Base-by-base conservation (phyloP, 2,113 vertebrate genomes). In the Loxodonta africana region DNA sequence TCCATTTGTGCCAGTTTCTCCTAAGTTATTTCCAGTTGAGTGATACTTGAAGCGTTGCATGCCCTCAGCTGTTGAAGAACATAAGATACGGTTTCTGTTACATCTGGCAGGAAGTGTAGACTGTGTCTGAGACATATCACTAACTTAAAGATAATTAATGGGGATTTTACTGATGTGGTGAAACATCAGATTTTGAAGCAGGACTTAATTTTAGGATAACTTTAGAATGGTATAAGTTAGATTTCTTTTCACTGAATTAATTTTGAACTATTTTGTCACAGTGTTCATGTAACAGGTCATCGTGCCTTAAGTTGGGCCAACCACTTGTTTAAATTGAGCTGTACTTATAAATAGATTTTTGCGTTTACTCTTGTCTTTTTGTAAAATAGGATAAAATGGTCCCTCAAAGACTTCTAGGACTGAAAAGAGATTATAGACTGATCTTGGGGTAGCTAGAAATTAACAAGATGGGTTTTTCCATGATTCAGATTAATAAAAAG, bases 1-100 rank as follows among this genome's bases (percentile, higher is more conserved):
- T 73, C 87, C 81, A 18, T 83, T 60, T 10, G 46, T 80, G 48
- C 48, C 8, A 1, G 7, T 4, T 0, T 62, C 53, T 14, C 85
- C 85, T 5, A 83, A 84, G 85, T 91, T 97, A 83, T 88, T 90
- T 62, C 46, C 96, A 63, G 92, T 94, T 80, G 76, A 23, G 18
- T 91, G 81, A 88, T 86, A 15, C 96, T 93, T 44, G 87, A 65
- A 17, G n/a, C 44, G 51, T 82, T 46, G 90, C 46, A 0, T 28
- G 15, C 30, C 48, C 2, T 53, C 94, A 96, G 82, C 96, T 96
- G 78, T 53, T 69, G 65, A 96, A 96, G 81, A 88, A 89, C 69
- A n/a, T n/a, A 86, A 78, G 93, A 80, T 95, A 37, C 81, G 96
- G n/a, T 96, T 94, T 97, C 88, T 67, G 0, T 91, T 48, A 60